A percentile compares a stretch with the other conserved stretches of the same genome.
Conservation (phyloP, 2,113 vertebrate genomes). For the Typhlomys cinereus region DNA sequence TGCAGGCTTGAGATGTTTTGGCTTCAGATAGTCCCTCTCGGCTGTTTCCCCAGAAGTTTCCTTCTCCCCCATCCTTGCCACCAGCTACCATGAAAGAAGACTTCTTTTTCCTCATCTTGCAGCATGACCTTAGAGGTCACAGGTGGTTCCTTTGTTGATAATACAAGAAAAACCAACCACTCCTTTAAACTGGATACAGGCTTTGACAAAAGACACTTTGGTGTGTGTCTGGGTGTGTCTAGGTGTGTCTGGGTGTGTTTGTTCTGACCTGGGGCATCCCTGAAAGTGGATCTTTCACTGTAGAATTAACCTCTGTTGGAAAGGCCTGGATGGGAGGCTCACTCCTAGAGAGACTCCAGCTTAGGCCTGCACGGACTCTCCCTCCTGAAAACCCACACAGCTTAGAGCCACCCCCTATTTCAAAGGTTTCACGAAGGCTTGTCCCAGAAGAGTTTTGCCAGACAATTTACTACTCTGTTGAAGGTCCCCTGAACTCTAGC, state of each 20-base stretch:
- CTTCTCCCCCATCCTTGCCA: neutral
- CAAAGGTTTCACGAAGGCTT: neutral
- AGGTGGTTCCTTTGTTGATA: neutral
- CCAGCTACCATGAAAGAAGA: neutral
- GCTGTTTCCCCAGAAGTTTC: neutral
- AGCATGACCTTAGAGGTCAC: neutral
- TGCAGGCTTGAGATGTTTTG: neutral
- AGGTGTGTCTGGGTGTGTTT: neutral
- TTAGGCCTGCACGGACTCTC: neutral
- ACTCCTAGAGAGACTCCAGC: neutral
- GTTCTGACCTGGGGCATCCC: neutral
- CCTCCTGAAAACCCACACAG: neutral
- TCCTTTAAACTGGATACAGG: neutral
- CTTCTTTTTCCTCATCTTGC: neutral
- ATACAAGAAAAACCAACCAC: neutral
- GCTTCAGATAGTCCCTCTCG: slow-evolving; percentile 20
- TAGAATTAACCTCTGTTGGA: neutral
- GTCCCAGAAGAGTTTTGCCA: neutral
- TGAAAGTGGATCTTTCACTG: neutral
- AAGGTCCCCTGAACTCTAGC: slow-evolving; percentile 27
- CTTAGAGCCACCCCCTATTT: neutral
- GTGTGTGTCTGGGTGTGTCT: neutral
- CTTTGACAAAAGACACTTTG: neutral
- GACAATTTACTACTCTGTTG: neutral
- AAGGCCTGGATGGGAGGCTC: neutral